Percentiles rank a stretch among this genome's conserved stretches.
Evolutionary conservation across 2,888 invertebrate genomes (phyloP).

Genomic region (Acleris holmiana): DNA sequence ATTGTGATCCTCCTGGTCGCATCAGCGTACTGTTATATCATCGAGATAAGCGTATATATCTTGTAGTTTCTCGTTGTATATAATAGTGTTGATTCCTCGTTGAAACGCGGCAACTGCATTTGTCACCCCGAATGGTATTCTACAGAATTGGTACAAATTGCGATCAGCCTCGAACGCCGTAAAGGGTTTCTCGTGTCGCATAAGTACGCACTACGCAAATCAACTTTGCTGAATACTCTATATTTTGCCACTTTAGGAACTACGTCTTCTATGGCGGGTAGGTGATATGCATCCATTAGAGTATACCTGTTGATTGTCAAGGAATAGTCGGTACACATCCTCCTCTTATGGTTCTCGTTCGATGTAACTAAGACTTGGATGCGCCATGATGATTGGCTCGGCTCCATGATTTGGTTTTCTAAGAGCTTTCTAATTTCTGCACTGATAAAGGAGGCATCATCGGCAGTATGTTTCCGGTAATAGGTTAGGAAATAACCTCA

Average conservation of each 20-base stretch:
- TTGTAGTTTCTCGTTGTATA: not conserved
- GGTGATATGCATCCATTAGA: slow-evolving; percentile 3
- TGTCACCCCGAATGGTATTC: slow-evolving; percentile 4
- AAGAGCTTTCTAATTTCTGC: slow-evolving; percentile 3
- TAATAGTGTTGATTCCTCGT: not conserved
- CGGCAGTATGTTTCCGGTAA: not conserved
- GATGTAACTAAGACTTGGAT: slow-evolving; percentile 10
- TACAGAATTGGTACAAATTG: slow-evolving; percentile 4
- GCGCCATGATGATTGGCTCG: slow-evolving; percentile 10
- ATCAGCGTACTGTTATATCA: slow-evolving; percentile 7
- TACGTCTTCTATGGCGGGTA: slow-evolving; percentile 4
- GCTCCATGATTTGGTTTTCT: slow-evolving; percentile 1
- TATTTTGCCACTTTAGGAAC: not conserved
- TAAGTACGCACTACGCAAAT: slow-evolving; percentile 1
- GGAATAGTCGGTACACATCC: slow-evolving; percentile 6
- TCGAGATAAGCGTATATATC: slow-evolving; percentile 1
- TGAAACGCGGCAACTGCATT: slow-evolving; percentile 2
- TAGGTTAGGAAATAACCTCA: not conserved
- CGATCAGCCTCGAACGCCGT: slow-evolving; percentile 21
- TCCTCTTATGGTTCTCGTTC: not conserved
- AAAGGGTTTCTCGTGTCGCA: slow-evolving; percentile 4
- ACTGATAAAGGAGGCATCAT: not conserved
- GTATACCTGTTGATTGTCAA: slow-evolving; percentile 7
- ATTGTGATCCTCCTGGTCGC: slow-evolving; percentile 9
- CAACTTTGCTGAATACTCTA: slow-evolving; percentile 8